phyloP scores from a whole-genome alignment of 2,888 invertebrate genomes.

The Eupeodes latifasciatus region DNA sequence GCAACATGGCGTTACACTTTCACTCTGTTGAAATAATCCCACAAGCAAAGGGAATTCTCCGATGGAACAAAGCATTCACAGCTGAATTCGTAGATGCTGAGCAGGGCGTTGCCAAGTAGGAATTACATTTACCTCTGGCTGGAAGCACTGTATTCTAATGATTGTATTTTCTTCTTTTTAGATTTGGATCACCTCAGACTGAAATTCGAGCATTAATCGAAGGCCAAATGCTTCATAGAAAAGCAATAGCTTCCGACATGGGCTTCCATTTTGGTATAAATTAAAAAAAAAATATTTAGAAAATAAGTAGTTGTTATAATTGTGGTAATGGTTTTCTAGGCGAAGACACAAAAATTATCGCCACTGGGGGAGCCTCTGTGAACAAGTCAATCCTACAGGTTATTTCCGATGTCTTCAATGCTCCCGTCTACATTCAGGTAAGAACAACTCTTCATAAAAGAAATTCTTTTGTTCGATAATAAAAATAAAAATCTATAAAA shows the following conservation, averaged over 20 bases:
- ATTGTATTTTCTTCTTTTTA: conserved; percentile 62
- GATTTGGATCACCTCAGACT: conserved; percentile 86
- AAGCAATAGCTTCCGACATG: conserved; percentile 92
- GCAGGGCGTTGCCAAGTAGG: conserved; percentile 81
- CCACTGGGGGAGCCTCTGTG: conserved; percentile 96
- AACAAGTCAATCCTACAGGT: conserved; percentile 95
- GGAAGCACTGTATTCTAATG: background rate
- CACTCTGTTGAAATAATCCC: conserved; percentile 88
- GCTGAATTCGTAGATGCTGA: conserved; percentile 78
- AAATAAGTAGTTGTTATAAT: background rate
- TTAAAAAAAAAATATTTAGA: background rate
- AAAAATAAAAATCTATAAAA: background rate
- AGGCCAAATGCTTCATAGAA: conserved; percentile 94
- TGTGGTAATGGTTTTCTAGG: conserved; percentile 77
- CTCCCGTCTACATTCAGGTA: conserved; percentile 94
- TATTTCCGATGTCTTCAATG: conserved; percentile 95
- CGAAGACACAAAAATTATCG: conserved; percentile 90
- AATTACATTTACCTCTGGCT: background rate
- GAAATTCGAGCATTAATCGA: conserved; percentile 96
- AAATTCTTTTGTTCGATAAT: background rate
- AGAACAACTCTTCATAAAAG: conserved; percentile 56
- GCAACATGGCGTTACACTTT: conserved; percentile 88
- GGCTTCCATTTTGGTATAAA: conserved; percentile 89
- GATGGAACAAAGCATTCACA: conserved; percentile 88
- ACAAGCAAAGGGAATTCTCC: conserved; percentile 86